phyloP scores from a whole-genome alignment of 2,888 invertebrate genomes.

The Dynastes maya region DNA sequence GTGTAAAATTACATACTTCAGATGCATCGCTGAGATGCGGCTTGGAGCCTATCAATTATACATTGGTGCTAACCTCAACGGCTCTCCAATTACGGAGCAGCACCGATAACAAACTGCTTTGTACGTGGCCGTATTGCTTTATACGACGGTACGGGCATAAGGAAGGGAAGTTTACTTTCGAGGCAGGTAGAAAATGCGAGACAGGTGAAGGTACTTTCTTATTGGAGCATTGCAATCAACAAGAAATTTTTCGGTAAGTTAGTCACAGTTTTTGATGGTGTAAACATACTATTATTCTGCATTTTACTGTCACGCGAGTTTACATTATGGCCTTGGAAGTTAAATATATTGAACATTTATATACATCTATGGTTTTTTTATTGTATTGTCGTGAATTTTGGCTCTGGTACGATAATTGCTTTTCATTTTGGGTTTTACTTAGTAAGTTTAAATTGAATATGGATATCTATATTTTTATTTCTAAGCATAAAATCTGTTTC shows the following conservation, averaged over 20 bases:
- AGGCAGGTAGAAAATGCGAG: constrained; percentile 89
- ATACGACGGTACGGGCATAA: constrained; percentile 90
- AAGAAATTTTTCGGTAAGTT: constrained; percentile 78
- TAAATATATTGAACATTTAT: no score
- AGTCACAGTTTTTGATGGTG: not conserved
- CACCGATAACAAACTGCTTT: constrained; percentile 77
- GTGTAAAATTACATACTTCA: constrained; percentile 82
- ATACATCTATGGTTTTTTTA: no score
- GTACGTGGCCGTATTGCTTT: constrained; percentile 89
- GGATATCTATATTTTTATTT: no score
- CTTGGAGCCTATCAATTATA: constrained; percentile 81
- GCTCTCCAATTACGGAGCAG: constrained; percentile 83
- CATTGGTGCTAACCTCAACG: constrained; percentile 81
- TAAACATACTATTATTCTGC: not conserved
- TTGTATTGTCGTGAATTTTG: no score
- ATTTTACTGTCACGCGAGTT: no score
- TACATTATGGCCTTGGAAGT: no score
- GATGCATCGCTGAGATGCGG: constrained; percentile 86
- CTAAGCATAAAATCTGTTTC: no score
- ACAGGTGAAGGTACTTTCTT: constrained; percentile 89
- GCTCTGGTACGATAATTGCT: no score
- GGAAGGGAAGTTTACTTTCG: constrained; percentile 89
- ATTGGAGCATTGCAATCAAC: constrained; percentile 85
- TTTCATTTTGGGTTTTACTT: no score
- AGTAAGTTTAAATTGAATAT: no score